Evolutionary conservation across 2,113 vertebrate species (phyloP).

Genomic region (Grammomys dolichurus): DNA sequence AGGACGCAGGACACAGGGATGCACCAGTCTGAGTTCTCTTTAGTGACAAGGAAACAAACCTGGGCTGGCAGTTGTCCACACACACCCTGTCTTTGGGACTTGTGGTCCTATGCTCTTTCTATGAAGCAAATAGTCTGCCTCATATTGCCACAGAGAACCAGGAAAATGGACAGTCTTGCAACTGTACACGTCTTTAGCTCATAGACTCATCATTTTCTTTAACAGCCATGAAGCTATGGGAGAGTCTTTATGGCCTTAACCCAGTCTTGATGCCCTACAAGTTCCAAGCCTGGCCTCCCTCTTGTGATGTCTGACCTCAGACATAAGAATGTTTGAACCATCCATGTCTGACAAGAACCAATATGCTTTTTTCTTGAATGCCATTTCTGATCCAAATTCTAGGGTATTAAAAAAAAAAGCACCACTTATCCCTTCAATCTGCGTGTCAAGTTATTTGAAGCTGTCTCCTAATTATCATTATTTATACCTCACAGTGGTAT

Average conservation of each 20-base stretch:
- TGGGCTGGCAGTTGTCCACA: background rate
- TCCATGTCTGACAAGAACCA: conserved; percentile 16
- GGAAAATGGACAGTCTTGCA: background rate
- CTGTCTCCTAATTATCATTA: conserved; percentile 75
- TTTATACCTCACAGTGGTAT: conserved; percentile 57
- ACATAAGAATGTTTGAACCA: background rate
- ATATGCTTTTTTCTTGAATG: conserved; percentile 28
- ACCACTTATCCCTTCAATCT: conserved; percentile 76
- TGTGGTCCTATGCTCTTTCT: background rate
- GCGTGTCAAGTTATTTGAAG: conserved; percentile 67
- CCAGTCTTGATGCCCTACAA: background rate
- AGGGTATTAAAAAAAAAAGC: conserved; percentile 67
- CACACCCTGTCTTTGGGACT: background rate
- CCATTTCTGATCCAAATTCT: conserved; percentile 74
- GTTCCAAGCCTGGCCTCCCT: background rate
- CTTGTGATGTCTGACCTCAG: background rate
- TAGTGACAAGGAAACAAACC: background rate
- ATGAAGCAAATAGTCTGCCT: background rate
- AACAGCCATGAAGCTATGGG: accelerated
- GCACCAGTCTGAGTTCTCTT: background rate
- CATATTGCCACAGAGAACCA: background rate
- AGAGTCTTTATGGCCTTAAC: background rate
- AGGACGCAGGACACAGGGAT: background rate
- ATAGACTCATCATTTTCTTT: background rate
- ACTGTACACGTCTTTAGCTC: background rate